These are phyloP conservation scores for Hypolimnas misippus DNA, from an alignment of 2,888 invertebrate species.

Conservation along the genomic window DNA sequence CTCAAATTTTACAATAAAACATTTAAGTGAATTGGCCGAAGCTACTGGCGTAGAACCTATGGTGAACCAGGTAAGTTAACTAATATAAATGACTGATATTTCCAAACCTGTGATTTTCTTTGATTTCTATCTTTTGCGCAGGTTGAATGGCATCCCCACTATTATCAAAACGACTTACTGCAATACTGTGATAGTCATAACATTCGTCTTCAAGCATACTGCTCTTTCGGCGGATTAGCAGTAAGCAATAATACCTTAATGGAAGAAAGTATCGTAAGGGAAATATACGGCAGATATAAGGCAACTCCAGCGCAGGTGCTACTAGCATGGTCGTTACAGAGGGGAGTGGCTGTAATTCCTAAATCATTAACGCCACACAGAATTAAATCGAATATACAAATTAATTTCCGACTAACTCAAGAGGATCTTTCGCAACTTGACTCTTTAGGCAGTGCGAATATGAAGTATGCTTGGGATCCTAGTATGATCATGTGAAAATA, in stretches of 20 bases:
- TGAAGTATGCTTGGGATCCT: conserved; percentile 67
- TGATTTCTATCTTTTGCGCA: conserved; percentile 44
- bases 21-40: conserved; percentile 85
- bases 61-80: conserved; percentile 88
- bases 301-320: conserved; percentile 87
- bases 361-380: conserved; percentile 85
- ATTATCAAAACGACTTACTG: conserved; percentile 85
- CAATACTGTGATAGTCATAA: conserved; percentile 85
- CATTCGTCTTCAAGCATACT: conserved; percentile 92
- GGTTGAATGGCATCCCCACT: conserved; percentile 93
- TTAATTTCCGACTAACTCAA: conserved; percentile 83
- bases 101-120: too few relatives aligned
- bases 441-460: conserved; percentile 47
- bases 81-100: neutral
- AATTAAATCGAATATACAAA: conserved; percentile 83
- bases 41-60: conserved; percentile 85
- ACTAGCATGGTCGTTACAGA: conserved; percentile 90
- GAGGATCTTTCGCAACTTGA: conserved; percentile 74
- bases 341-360: conserved; percentile 87
- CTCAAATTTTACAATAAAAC: conserved; percentile 89
- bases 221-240: conserved; percentile 87
- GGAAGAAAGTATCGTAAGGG: conserved; percentile 82
- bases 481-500: conserved; percentile 47
- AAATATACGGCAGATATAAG: conserved; percentile 84
- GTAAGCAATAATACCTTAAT: conserved; percentile 76